Evolutionary conservation across 2,113 vertebrate genomes (phyloP).

Genomic region (Heteronetta atricapilla): DNA sequence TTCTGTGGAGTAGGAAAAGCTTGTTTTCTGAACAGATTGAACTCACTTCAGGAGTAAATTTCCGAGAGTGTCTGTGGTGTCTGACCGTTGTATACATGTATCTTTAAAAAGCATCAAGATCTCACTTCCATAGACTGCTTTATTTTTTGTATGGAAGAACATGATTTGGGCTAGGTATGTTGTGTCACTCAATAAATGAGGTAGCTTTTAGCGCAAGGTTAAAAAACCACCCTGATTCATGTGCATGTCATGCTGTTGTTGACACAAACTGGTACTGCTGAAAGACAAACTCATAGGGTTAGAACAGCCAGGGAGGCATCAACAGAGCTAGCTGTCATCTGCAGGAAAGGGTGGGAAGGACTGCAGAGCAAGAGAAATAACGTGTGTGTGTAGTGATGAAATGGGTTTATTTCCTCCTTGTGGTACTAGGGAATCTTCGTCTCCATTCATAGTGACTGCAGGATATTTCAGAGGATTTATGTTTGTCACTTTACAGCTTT

Average conservation of each 20-base stretch:
- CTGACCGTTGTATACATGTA: not conserved
- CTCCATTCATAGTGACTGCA: not conserved
- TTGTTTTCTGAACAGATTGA: not conserved
- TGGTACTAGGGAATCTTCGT: not conserved
- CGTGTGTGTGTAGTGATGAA: not conserved
- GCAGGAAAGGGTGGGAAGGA: not conserved
- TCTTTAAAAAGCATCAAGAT: not conserved
- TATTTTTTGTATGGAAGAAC: not conserved
- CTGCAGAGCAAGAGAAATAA: not conserved
- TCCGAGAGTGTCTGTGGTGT: not conserved
- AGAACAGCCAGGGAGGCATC: not conserved
- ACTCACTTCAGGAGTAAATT: not conserved
- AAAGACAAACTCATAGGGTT: not conserved
- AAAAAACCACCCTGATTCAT: not conserved
- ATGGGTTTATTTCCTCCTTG: not conserved
- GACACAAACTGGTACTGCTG: not conserved
- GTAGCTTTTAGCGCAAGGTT: not conserved
- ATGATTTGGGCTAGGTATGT: not conserved
- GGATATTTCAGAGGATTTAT: not conserved
- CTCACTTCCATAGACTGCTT: not conserved
- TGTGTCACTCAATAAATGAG: not conserved
- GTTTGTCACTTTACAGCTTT: not conserved
- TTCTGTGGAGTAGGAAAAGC: not conserved
- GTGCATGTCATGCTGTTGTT: fast-evolving
- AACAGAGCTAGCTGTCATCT: not conserved